Base-by-base conservation (phyloP, 2,113 vertebrate genomes). In the Gallinago media region DNA sequence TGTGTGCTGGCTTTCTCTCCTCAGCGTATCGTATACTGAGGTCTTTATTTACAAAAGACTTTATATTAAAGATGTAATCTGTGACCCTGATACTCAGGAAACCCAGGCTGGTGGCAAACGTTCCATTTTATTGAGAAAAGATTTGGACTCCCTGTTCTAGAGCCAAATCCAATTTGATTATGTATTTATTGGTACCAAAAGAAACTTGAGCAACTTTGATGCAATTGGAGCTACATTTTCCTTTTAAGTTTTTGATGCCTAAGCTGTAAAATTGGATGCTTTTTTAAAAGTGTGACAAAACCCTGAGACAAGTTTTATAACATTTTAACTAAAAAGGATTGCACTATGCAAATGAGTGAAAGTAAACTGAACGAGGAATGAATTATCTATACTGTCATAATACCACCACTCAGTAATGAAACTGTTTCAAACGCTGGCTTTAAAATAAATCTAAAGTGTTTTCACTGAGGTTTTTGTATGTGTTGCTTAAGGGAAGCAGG, bases 211-310 rank as follows among this genome's bases (percentile, higher is more conserved):
- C 79, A 86, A 42, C 68, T 94, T 86, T 32, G 65, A 77, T 93
- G 66, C 68, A 74, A 90, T 88, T 88, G 76, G 38, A 85, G 82
- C 79, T 83, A 7, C 73, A 20, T 71, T 95, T 89, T 67, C 49
- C 76, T 71, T 95, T 89, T n/a, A 65, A 0, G 1, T 42, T 90
- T 56, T 77, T 65, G 79, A 81, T 93, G 86, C 83, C 61, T 84
- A 56, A 89, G 49, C 66, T 92, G 65, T 95, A 92, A 94, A 94
- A 91, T 40, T 46, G 26, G 65, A 85, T 52, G 88, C 26, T 80
- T 94, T 94, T 95, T 61, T 38, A 44, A 74, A 94, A 95, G 75
- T 65, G 72, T 92, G 91, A 91, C 96, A 95, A 86, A 95, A 92
- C 52, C 72, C 47, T 1, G 8, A 90, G 83, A 91, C 79, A 75